Conservation (phyloP, 2,888 invertebrate species). For the Acleris holmiana region DNA sequence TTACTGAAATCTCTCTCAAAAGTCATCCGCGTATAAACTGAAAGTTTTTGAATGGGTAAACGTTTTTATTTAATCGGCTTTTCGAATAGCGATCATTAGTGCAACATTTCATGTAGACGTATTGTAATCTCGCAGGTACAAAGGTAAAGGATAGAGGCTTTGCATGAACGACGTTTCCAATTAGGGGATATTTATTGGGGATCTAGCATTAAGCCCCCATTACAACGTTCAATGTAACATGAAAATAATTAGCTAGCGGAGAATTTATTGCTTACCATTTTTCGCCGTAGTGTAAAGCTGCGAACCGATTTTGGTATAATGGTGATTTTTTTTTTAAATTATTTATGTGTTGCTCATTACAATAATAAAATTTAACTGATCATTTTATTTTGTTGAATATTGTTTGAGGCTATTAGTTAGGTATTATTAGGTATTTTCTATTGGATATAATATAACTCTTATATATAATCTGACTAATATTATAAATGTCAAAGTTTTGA, state of each 20-base stretch:
- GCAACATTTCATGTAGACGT: constrained; percentile 25
- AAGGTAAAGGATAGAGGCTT: constrained; percentile 51
- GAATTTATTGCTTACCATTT: constrained; percentile 30
- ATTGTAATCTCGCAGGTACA: constrained; percentile 42
- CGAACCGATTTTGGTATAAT: neutral
- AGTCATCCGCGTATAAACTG: no score
- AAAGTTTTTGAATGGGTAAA: neutral
- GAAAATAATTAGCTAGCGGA: constrained; percentile 35
- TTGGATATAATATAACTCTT: no score
- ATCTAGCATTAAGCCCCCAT: constrained; percentile 49
- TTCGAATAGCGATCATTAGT: constrained; percentile 25
- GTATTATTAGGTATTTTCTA: no score
- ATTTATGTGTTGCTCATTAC: no score
- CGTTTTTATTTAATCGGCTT: constrained; percentile 14
- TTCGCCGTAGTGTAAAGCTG: constrained; percentile 1
- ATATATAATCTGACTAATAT: no score
- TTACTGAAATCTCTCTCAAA: no score
- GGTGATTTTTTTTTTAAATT: neutral
- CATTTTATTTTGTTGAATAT: no score
- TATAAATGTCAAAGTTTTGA: no score
- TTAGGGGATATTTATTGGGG: constrained; percentile 67
- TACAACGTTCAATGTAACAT: constrained; percentile 42
- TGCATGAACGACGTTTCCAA: constrained; percentile 60
- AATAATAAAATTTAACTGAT: no score
- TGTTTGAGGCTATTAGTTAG: no score